phyloP scores from a whole-genome alignment of 23 tunicate species.

The Aplidium turbinatum region DNA sequence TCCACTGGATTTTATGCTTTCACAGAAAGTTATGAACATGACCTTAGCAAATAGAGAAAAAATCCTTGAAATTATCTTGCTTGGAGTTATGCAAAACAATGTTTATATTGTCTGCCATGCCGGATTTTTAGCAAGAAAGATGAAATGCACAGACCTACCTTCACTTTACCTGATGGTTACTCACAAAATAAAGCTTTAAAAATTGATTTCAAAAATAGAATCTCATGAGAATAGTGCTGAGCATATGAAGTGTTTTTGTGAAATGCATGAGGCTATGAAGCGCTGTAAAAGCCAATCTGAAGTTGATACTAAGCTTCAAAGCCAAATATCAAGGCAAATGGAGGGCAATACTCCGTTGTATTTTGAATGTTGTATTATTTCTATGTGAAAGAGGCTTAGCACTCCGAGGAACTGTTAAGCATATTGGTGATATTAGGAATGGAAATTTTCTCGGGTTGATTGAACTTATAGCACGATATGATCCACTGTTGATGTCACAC shows the following conservation, averaged over 20 bases:
- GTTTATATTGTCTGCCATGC: conserved; percentile 9
- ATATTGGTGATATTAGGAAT: not conserved
- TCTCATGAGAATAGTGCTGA: conserved; percentile 5
- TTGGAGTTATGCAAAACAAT: conserved; percentile 1
- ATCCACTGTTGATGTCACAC: not conserved
- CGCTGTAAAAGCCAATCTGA: no score
- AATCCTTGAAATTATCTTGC: not conserved
- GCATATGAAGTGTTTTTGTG: conserved; percentile 2
- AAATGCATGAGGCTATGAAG: conserved; percentile 4
- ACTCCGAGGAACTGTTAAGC: conserved; percentile 10
- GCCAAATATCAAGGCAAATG: no score
- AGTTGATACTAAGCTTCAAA: no score
- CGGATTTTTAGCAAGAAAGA: conserved; percentile 2
- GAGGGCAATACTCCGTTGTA: not conserved
- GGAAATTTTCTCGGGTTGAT: conserved; percentile 17
- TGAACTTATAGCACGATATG: not conserved
- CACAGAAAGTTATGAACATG: not conserved
- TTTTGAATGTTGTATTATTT: not conserved
- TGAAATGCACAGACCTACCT: not conserved
- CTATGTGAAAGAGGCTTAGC: conserved; percentile 2
- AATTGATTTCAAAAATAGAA: not conserved
- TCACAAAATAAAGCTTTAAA: not conserved
- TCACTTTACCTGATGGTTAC: conserved; percentile 1
- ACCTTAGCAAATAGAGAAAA: not conserved
- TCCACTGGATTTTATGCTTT: not conserved